A percentile compares a stretch with the other conserved stretches of the same genome.
phyloP scores from a whole-genome alignment of 2,797 vertebrate genomes.

The Cirrhinus mrigala region DNA sequence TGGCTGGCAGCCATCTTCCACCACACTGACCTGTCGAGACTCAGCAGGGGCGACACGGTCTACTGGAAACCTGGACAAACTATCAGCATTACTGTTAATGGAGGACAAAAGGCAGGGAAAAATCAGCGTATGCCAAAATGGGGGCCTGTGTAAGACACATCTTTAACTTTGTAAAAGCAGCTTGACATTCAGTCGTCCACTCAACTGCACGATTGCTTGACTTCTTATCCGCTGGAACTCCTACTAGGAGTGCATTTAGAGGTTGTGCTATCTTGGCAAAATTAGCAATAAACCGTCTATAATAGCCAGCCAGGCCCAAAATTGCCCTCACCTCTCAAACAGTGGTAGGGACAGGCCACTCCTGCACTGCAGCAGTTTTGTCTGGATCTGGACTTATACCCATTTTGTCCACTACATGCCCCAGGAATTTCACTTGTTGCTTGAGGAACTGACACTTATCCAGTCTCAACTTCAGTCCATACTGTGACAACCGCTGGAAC shows the following conservation, averaged over 20 bases:
- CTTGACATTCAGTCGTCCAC: neutral
- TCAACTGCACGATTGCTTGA: neutral
- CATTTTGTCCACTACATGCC: neutral
- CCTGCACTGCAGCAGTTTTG: neutral
- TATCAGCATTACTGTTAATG: conserved; percentile 37
- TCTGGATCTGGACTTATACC: conserved; percentile 3
- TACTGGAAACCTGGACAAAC: conserved; percentile 4
- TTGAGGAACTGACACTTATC: conserved; percentile 22
- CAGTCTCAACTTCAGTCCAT: conserved; percentile 1
- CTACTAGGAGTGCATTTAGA: neutral
- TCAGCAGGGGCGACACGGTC: too few relatives aligned
- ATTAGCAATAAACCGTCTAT: neutral
- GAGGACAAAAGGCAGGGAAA: conserved; percentile 15
- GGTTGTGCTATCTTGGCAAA: neutral
- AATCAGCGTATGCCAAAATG: neutral
- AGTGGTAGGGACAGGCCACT: conserved; percentile 5
- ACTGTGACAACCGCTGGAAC: neutral
- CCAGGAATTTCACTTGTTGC: conserved; percentile 24
- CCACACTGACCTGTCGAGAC: neutral
- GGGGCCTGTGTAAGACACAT: neutral
- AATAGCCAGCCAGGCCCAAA: conserved; percentile 3
- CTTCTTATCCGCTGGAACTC: neutral
- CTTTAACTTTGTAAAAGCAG: neutral
- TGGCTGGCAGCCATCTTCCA: neutral
- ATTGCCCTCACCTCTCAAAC: conserved; percentile 20